Evolutionary conservation across 2,797 vertebrate species (phyloP).

Genomic region (Crenichthys baileyi): DNA sequence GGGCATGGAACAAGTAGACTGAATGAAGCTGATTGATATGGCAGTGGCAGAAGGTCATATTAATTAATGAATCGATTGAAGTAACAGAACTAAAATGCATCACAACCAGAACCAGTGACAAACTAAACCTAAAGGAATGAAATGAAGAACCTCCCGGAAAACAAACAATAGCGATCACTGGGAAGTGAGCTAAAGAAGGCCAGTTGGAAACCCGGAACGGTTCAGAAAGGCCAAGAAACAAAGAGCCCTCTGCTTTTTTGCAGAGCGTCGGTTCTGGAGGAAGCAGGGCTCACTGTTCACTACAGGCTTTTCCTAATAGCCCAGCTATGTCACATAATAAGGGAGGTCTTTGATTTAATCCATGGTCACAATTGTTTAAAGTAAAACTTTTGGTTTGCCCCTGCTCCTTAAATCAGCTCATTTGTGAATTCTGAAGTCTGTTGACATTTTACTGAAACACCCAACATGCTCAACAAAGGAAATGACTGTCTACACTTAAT

Average conservation of each 20-base stretch:
- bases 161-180: too few species aligned
- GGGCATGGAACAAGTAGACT: too few species aligned
- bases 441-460: background rate
- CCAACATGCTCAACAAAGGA: conserved; percentile 19
- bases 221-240: conserved; percentile 73
- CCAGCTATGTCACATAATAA: background rate
- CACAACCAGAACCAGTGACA: too few species aligned
- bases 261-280: conserved; percentile 62
- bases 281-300: conserved; percentile 40
- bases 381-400: too few species aligned
- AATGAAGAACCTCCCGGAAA: too few species aligned
- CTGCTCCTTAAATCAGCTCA: background rate
- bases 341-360: background rate
- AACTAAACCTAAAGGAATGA: too few species aligned
- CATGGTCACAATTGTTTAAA: background rate
- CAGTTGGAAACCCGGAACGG: conserved; percentile 81
- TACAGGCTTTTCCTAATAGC: background rate
- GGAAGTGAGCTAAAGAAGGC: conserved; percentile 30
- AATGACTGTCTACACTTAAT: too few species aligned
- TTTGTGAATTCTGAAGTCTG: background rate
- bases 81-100: too few species aligned
- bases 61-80: too few species aligned
- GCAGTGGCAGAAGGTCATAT: too few species aligned
- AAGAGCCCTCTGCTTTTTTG: conserved; percentile 81
- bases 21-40: too few species aligned